Percentiles rank a stretch among this genome's conserved stretches.
These are phyloP conservation scores for Danio kyathit DNA, from an alignment of 2,797 vertebrate species.

Conservation along the genomic window DNA sequence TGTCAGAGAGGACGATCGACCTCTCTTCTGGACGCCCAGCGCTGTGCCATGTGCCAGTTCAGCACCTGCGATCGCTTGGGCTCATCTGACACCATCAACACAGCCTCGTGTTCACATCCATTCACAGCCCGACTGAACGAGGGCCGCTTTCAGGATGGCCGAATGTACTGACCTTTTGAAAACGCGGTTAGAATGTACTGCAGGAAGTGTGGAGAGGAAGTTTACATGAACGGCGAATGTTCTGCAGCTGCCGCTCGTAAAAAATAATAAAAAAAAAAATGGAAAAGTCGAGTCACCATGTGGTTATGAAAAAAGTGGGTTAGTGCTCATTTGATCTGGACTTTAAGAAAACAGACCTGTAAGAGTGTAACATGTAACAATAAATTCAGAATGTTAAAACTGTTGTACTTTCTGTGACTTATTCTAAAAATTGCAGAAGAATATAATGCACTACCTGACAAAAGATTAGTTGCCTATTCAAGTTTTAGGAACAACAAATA, in stretches of 20 bases:
- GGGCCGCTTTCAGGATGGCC: slow-evolving; percentile 23
- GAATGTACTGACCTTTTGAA: slow-evolving; percentile 47
- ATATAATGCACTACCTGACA: too few species aligned
- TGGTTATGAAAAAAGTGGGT: not conserved
- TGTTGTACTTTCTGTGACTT: too few species aligned
- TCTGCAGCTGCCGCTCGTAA: slow-evolving; percentile 22
- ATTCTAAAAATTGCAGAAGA: too few species aligned
- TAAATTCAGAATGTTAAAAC: too few species aligned
- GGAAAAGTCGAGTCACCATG: slow-evolving; percentile 11
- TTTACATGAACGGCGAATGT: not conserved
- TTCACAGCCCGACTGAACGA: slow-evolving; percentile 30
- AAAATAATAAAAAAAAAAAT: too few species aligned
- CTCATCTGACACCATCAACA: slow-evolving; percentile 25
- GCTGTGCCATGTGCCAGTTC: slow-evolving; percentile 65
- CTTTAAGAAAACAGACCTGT: too few species aligned
- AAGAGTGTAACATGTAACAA: too few species aligned
- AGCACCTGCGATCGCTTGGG: slow-evolving; percentile 58
- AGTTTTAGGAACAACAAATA: too few species aligned
- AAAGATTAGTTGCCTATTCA: too few species aligned
- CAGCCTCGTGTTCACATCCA: slow-evolving; percentile 6
- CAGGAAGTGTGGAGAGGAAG: slow-evolving; percentile 35
- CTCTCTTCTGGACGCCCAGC: slow-evolving; percentile 30
- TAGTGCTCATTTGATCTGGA: not conserved
- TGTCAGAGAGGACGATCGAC: slow-evolving; percentile 35
- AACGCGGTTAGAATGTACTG: not conserved